These are phyloP conservation scores for Drosophila santomea DNA, from an alignment of 1,140 invertebrate genomes.

Conservation along the genomic window DNA sequence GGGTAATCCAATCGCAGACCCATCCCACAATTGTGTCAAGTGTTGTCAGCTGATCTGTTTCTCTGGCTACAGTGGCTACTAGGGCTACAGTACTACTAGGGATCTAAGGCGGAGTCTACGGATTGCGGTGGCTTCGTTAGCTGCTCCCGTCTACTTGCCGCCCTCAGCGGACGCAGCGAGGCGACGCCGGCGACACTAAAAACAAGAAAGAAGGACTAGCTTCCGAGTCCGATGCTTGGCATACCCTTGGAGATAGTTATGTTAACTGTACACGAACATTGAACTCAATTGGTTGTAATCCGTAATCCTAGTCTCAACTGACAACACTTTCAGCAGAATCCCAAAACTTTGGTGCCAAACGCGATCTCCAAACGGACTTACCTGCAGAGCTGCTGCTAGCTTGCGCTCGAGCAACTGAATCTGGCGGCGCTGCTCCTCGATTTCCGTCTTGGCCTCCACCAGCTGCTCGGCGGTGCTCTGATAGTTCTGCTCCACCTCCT, in stretches of 20 bases:
- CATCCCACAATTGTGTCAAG: constrained; percentile 33
- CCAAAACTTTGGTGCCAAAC: background rate
- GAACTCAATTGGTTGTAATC: background rate
- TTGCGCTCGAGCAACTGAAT: constrained; percentile 91
- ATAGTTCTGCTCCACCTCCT: constrained; percentile 92
- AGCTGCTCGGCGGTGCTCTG: constrained; percentile 90
- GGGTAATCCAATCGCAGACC: constrained; percentile 18
- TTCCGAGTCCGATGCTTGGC: constrained; percentile 16
- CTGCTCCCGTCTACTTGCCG: constrained; percentile 51
- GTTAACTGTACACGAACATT: background rate
- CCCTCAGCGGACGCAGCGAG: constrained; percentile 45
- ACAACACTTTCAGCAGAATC: constrained; percentile 54
- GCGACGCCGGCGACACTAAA: constrained; percentile 64
- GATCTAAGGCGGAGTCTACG: constrained; percentile 43
- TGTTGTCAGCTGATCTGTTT: constrained; percentile 77
- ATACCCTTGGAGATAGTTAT: constrained; percentile 12
- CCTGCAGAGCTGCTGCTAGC: constrained; percentile 87
- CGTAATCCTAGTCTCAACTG: constrained; percentile 49
- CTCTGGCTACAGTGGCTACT: constrained; percentile 25
- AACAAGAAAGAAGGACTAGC: constrained; percentile 49
- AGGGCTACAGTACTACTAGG: constrained; percentile 2
- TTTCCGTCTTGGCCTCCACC: constrained; percentile 90
- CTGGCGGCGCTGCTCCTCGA: constrained; percentile 91
- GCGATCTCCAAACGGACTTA: constrained; percentile 60
- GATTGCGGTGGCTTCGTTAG: constrained; percentile 59